Evolutionary conservation across 2,888 invertebrate species (phyloP).

Genomic region (Gandaritis pyraliata): DNA sequence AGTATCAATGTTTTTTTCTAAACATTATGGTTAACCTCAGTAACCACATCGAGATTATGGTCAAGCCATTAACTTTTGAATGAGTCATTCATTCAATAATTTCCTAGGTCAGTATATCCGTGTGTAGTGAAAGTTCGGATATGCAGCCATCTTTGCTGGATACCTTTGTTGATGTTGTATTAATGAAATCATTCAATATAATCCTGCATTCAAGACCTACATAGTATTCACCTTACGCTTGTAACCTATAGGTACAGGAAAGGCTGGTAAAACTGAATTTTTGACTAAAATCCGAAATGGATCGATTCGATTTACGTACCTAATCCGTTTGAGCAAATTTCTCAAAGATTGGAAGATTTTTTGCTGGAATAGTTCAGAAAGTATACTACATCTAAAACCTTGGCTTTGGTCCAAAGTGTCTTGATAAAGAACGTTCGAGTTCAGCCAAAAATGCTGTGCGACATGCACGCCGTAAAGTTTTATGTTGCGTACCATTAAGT

Average conservation of each 20-base stretch:
- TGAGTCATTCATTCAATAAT: slow-evolving; percentile 25
- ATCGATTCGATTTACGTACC: neutral
- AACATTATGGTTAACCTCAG: slow-evolving; percentile 1
- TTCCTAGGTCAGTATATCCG: neutral
- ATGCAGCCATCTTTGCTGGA: too few relatives aligned
- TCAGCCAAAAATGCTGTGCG: slow-evolving; percentile 37
- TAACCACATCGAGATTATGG: slow-evolving; percentile 14
- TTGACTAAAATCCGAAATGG: too few relatives aligned
- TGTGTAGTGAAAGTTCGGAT: slow-evolving; percentile 24
- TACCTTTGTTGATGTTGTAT: too few relatives aligned
- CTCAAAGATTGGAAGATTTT: slow-evolving; percentile 8
- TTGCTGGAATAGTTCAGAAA: slow-evolving; percentile 17
- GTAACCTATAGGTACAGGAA: too few relatives aligned
- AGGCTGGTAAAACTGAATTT: too few relatives aligned
- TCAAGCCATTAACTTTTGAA: slow-evolving; percentile 19
- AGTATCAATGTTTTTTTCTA: neutral
- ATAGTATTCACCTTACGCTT: too few relatives aligned
- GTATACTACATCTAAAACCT: slow-evolving; percentile 20
- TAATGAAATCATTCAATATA: too few relatives aligned
- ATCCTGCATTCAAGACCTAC: too few relatives aligned
- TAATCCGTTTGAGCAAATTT: slow-evolving; percentile 1
- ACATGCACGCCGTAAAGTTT: neutral
- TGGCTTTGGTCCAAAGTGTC: slow-evolving; percentile 38
- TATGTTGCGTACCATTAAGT: too few relatives aligned
- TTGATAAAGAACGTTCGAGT: slow-evolving; percentile 29